These are phyloP conservation scores for Ceratothoa steindachneri DNA, from an alignment of 2,888 invertebrate species.

Conservation along the genomic window DNA sequence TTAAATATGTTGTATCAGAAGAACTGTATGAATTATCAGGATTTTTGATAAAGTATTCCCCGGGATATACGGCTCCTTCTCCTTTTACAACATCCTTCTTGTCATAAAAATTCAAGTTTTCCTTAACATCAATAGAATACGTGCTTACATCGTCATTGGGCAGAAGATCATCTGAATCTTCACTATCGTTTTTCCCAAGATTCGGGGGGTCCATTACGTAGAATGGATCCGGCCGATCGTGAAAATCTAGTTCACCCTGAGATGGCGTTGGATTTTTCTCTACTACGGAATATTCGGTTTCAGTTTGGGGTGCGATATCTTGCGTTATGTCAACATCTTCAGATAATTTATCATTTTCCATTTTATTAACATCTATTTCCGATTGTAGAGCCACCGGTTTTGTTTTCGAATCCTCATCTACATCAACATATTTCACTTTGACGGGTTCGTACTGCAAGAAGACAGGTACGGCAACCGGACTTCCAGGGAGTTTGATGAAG, in stretches of 20 bases:
- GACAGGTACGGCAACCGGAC: slow-evolving; percentile 34
- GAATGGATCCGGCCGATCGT: slow-evolving; percentile 29
- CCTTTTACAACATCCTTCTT: neutral
- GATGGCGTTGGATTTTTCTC: neutral
- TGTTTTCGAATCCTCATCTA: neutral
- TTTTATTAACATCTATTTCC: neutral
- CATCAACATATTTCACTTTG: slow-evolving; percentile 32
- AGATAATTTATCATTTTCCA: neutral
- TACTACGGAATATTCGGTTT: neutral
- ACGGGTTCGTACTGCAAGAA: slow-evolving; percentile 42
- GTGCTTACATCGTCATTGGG: neutral
- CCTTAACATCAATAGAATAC: slow-evolving; percentile 20
- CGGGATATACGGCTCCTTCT: slow-evolving; percentile 1
- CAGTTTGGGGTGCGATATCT: neutral
- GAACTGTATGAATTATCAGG: neutral
- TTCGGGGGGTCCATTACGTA: slow-evolving; percentile 35
- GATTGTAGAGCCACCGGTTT: neutral
- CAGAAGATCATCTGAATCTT: neutral
- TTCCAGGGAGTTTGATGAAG: slow-evolving; percentile 41
- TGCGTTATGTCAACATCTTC: neutral
- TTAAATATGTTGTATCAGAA: slow-evolving; percentile 2
- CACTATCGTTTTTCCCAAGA: neutral
- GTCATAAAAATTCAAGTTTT: neutral
- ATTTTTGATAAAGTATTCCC: slow-evolving; percentile 4
- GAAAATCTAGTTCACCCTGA: neutral